Percentiles rank a stretch among this genome's conserved stretches.
Evolutionary conservation across 2,113 vertebrate species (phyloP).

Genomic region (Crotalus horridus): DNA sequence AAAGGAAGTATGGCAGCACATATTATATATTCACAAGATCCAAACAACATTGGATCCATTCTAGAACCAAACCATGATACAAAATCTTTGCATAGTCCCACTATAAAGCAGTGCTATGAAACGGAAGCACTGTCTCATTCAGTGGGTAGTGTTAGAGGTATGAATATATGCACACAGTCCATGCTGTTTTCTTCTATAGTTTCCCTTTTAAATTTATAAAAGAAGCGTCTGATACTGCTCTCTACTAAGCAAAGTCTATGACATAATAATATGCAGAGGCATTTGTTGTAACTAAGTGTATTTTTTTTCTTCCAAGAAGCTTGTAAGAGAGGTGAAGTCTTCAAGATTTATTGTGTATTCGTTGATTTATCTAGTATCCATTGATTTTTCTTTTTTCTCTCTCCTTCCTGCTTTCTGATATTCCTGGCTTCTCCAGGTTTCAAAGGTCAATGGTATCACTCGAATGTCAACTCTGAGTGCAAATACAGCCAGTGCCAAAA

Average conservation of each 20-base stretch:
- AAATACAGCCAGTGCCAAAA: constrained; percentile 90
- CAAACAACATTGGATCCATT: neutral
- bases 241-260: neutral
- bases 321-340: rapidly evolving
- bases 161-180: neutral
- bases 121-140: neutral
- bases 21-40: neutral
- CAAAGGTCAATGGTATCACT: constrained; percentile 92
- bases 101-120: neutral
- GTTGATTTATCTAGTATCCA: constrained; percentile 5
- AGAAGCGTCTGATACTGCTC: neutral
- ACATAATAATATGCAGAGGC: neutral
- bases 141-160: neutral
- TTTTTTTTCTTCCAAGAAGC: neutral
- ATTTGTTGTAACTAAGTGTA: neutral
- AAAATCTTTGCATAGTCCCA: neutral
- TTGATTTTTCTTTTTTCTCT: constrained; percentile 15
- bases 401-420: constrained; percentile 40
- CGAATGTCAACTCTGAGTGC: constrained; percentile 81
- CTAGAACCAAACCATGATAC: neutral
- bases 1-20: neutral
- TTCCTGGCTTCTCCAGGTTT: constrained; percentile 73
- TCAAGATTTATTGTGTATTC: neutral
- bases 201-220: neutral
- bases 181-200: neutral